phyloP scores from a whole-genome alignment of 2,113 vertebrate species.

The Pardalotus punctatus region DNA sequence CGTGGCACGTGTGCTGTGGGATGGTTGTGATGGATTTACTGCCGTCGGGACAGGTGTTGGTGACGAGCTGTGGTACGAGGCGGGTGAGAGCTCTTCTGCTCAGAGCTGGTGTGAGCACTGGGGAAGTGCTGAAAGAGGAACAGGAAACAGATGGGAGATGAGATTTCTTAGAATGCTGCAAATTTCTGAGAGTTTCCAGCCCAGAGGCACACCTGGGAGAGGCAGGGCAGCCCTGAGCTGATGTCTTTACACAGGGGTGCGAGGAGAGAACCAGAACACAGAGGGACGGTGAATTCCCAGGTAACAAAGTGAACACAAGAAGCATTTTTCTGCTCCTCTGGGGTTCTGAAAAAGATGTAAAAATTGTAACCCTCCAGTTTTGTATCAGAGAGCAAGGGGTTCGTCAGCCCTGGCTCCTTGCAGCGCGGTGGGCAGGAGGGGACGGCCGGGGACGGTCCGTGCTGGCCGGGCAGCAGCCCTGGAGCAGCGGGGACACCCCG shows the following conservation, averaged over 20 bases:
- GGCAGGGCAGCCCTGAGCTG: background rate
- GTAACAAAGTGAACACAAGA: background rate
- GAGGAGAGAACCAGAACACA: background rate
- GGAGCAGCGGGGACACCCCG: rapidly evolving
- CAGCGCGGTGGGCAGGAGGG: rapidly evolving
- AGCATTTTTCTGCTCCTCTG: background rate
- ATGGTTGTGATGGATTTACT: rapidly evolving
- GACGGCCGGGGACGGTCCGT: rapidly evolving
- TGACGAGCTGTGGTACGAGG: background rate
- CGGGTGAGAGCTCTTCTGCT: background rate
- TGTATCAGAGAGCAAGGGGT: background rate
- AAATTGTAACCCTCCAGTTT: background rate
- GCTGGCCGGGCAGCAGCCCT: rapidly evolving
- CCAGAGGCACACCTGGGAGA: background rate
- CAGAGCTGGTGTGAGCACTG: background rate
- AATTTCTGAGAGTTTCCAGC: background rate
- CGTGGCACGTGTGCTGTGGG: rapidly evolving
- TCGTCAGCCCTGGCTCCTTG: background rate
- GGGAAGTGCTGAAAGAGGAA: conserved; percentile 67
- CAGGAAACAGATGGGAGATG: conserved; percentile 75
- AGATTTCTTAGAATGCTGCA: conserved; percentile 53
- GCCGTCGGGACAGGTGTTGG: background rate
- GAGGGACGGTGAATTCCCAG: background rate
- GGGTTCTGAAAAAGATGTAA: background rate
- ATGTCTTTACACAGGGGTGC: background rate